Base-by-base conservation (phyloP, 2,888 invertebrate genomes). In the Pristionchus entomophagus region DNA sequence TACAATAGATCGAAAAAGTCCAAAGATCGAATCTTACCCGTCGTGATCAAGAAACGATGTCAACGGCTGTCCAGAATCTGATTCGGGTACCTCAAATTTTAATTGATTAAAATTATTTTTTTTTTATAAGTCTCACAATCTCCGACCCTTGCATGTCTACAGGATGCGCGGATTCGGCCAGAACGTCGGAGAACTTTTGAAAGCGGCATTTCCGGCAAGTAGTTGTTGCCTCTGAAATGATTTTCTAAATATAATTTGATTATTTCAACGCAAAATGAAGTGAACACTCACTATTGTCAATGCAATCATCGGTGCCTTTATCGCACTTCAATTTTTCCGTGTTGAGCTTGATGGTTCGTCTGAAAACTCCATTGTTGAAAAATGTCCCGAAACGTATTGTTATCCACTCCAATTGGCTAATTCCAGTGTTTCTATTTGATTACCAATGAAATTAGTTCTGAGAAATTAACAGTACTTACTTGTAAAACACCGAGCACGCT, bases 401-500 rank as follows among this genome's bases (percentile, higher is more conserved):
- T 45, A 10, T 45, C 14, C 45, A 45, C 6, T 45, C 45, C 6
- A 45, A 6, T 10, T 14, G 45, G 6, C 45, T 45, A 14, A 45
- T 45, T 45, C 8, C 6, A 45, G 14, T 10, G 14, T 14, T 14
- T 6, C 45, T 45, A 45, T 45, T 45, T 45, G 8, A 45, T 45
- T 14, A 6, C 45, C 45, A 45, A 45, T 45, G 45, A 45, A 45
- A 45, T 45, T 45, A 6, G 6, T 45, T 45, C n/a, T n/a, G n/a
- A 45, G 45, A 2, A n/a, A n/a, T n/a, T n/a, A n/a, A n/a, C n/a
- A n/a, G n/a, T 17, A n/a, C 73, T 41, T 5, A 73, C 41, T 73
- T 73, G 73, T 73, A 73, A 22, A 73, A 73, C 38, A 73, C 73
- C 26, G 73, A 41, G 41, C 73, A 73, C 41, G 73, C 73, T 19